A percentile compares a stretch with the other conserved stretches of the same genome.
These are phyloP conservation scores for Neria commutata DNA, from an alignment of 2,888 invertebrate species.

Conservation along the genomic window DNA sequence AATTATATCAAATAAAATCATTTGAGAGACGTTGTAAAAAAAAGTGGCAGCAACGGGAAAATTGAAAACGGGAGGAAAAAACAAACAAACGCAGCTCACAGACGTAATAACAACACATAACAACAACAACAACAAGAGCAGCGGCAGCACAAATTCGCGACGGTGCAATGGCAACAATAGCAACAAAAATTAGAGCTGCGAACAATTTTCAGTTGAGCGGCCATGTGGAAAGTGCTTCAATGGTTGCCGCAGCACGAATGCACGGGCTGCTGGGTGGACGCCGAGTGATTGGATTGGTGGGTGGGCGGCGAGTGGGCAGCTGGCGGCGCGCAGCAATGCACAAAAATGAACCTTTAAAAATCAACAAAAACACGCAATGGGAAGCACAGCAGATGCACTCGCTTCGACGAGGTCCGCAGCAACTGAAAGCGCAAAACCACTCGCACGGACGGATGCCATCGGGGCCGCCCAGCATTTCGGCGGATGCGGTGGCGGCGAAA, in stretches of 20 bases:
- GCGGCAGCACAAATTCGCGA: background rate
- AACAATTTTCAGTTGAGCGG: slow-evolving; percentile 62
- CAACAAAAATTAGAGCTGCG: slow-evolving; percentile 37
- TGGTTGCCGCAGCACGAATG: slow-evolving; percentile 46
- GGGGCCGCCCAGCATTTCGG: too few species aligned
- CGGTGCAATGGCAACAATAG: slow-evolving; percentile 24
- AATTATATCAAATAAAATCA: too few species aligned
- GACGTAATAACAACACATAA: background rate
- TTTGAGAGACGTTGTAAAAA: too few species aligned
- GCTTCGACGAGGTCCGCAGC: too few species aligned
- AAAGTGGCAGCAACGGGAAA: too few species aligned
- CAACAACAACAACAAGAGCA: too few species aligned
- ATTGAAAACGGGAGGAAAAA: too few species aligned
- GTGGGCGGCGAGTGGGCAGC: background rate
- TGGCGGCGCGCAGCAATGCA: background rate
- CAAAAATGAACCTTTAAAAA: background rate
- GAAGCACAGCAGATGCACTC: slow-evolving; percentile 48
- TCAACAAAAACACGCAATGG: slow-evolving; percentile 45
- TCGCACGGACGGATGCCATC: too few species aligned
- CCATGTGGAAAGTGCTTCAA: slow-evolving; percentile 62
- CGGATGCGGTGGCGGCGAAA: too few species aligned
- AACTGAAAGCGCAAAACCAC: too few species aligned
- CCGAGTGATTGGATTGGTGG: slow-evolving; percentile 8
- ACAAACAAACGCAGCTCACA: too few species aligned
- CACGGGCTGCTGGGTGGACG: slow-evolving; percentile 14